Evolutionary conservation across 2,113 vertebrate genomes (phyloP), one percentile per base, ranked within the genome.

Genomic region (Nanorana parkeri): DNA sequence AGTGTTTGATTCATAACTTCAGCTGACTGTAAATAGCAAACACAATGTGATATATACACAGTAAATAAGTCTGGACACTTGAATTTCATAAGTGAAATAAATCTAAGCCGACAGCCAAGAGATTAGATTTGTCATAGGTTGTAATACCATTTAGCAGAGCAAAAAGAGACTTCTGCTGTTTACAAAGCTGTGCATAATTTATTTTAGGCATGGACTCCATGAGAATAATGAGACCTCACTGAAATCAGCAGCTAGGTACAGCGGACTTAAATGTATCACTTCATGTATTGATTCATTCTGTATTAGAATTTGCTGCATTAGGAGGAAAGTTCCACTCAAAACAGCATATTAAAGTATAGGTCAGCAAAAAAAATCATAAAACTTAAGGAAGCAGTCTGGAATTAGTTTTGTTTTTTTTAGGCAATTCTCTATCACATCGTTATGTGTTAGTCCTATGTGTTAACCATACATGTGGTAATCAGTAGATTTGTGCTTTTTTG

Each of bases 101-200:
- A 81, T 75, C 71, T 66, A 65, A 81, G 54, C 60, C 75, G 80
- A 81, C 69, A 81, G 80, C 69, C 51, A 36, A 81, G 80, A 81
- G 80, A 75, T 81, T 75, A 75, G 80, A 81, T 81, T 81, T 81
- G 80, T 81, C 80, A 75, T 74, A 75, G 80, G 80, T 81, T 81
- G 80, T 74, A 81, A 81, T 81, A 75, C 80, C 80, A 75, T 81
- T 81, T 81, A 81, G 65, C 61, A 54, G 21, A 81, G 80, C 20
- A 81, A 81, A 81, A 67, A 64, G 58, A 75, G 47, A 75, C 52
- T 56, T 81, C 61, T 41, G 54, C n/a, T 16, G 51, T 67, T 64
- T 58, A 73, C 69, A 75, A 81, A 74, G 58, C 69, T 67, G 80
- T 75, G 80, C 69, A 81, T 75, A 81, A 81, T 81, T 66, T 74